Conservation (phyloP, 2,797 vertebrate species). For the Argentina silus region DNA sequence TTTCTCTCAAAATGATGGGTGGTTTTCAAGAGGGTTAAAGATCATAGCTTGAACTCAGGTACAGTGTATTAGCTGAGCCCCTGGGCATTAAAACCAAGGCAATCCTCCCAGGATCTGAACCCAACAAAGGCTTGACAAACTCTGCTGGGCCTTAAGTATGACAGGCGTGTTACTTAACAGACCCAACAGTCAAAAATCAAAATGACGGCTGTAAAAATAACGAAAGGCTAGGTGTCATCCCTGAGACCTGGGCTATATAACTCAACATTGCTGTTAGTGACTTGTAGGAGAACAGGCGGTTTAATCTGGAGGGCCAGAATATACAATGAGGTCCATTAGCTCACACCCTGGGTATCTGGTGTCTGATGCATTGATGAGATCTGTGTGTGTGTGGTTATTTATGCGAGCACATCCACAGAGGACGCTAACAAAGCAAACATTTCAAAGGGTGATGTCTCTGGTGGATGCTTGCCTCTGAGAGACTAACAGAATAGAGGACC, state of each 20-base stretch:
- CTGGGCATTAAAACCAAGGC: conserved; percentile 43
- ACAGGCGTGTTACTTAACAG: conserved; percentile 49
- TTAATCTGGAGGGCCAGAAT: conserved; percentile 47
- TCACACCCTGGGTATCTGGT: conserved; percentile 47
- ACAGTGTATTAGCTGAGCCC: conserved; percentile 31
- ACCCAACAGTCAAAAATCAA: conserved; percentile 33
- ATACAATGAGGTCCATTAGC: conserved; percentile 51
- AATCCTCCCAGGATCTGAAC: conserved; percentile 33
- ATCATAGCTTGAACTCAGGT: conserved; percentile 36
- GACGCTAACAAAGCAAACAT: conserved; percentile 58
- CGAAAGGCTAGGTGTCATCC: conserved; percentile 49
- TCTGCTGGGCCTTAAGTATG: conserved; percentile 28
- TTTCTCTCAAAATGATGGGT: conserved; percentile 38
- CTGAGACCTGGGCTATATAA: conserved; percentile 35
- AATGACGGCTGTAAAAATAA: conserved; percentile 55
- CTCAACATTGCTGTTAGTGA: conserved; percentile 48
- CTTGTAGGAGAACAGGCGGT: conserved; percentile 39
- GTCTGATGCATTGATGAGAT: conserved; percentile 54
- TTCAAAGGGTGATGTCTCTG: conserved; percentile 62
- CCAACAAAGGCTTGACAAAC: conserved; percentile 33
- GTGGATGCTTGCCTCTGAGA: conserved; percentile 52
- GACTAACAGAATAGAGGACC: conserved; percentile 61
- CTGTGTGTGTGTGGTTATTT: conserved; percentile 57
- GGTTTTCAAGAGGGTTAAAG: conserved; percentile 48
- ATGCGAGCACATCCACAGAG: conserved; percentile 51